Percentiles rank a stretch among this genome's conserved stretches.
These are phyloP conservation scores for Paradoxurus hermaphroditus DNA, from an alignment of 2,113 vertebrate species.

Conservation along the genomic window DNA sequence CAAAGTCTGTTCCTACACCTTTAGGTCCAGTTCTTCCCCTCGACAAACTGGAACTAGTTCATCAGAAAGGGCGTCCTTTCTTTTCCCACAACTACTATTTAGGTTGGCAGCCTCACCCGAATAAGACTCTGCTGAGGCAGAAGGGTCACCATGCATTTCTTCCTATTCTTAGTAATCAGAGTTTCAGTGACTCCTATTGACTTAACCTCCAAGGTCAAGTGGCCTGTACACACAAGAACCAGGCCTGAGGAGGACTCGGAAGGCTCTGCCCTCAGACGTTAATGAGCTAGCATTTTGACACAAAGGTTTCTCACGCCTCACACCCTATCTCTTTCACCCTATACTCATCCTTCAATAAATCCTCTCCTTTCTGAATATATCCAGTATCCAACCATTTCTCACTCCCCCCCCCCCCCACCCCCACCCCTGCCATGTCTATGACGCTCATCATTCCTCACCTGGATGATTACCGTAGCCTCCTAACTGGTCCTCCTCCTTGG, in stretches of 20 bases:
- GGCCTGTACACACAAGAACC: background rate
- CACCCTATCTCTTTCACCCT: background rate
- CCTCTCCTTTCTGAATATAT: background rate
- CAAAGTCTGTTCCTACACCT: background rate
- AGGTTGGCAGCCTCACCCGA: background rate
- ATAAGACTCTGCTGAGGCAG: background rate
- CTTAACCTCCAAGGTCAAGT: conserved; percentile 27
- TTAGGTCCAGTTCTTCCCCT: background rate
- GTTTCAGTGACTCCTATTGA: background rate
- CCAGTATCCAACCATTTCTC: background rate
- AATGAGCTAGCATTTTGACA: background rate
- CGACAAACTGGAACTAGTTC: background rate
- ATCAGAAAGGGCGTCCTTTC: background rate
- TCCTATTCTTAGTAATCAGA: conserved; percentile 37
- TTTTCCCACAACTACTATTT: conserved; percentile 11
- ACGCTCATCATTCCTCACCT: background rate
- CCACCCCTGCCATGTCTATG: background rate
- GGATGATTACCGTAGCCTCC: background rate
- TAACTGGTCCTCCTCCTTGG: background rate
- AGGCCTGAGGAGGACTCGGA: background rate
- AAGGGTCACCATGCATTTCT: background rate
- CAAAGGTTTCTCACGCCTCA: background rate
- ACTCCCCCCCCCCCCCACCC: no score
- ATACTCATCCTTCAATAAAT: background rate
- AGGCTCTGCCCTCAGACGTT: background rate